Base-by-base conservation (phyloP, 2,113 vertebrate species). In the Nycticorax nycticorax region DNA sequence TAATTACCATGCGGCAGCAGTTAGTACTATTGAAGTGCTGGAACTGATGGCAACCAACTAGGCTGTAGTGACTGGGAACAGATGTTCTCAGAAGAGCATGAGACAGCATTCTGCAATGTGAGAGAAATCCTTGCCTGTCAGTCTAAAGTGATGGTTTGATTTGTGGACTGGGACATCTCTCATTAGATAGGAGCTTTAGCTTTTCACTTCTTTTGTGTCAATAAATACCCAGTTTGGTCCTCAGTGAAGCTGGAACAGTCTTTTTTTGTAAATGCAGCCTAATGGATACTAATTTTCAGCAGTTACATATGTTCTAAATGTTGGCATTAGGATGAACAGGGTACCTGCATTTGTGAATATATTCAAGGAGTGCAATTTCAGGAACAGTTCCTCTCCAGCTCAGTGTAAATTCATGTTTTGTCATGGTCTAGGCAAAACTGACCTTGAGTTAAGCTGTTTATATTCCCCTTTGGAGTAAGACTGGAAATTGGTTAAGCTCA, bases 101-200 rank as follows among this genome's bases (percentile, higher is more conserved):
- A 96, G 82, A 80, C 92, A 96, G 86, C 84, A 66, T 85, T 89
- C 81, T 92, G 71, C 77, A 79, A 7, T 4, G 8, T 74, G 89
- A 89, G 53, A 78, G 71, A 89, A 94, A 87, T 94, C 53, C 39
- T 72, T 76, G 56, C 53, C 48, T 75, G 24, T 56, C 50, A 22
- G 28, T 72, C 35, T 91, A 59, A 78, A 72, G 48, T 41, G 45
- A 28, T 39, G n/a, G 32, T 33, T 74, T 35, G 13, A 50, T 92
- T 88, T 78, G 35, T 80, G 41, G 35, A 63, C 78, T 59, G 41
- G 45, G 32, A 41, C 6, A 3, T 60, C 28, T 88, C 59, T 77
- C 52, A 63, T 55, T 68, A 80, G 52, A 75, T 1, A 75, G 47
- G 30, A 92, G 63, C 89, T 85, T 76, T 92, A 52, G 37, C 17